Evolutionary conservation across 1,140 invertebrate genomes (phyloP), one percentile per base, ranked within the genome.

Genomic region (Sinella curviseta): DNA sequence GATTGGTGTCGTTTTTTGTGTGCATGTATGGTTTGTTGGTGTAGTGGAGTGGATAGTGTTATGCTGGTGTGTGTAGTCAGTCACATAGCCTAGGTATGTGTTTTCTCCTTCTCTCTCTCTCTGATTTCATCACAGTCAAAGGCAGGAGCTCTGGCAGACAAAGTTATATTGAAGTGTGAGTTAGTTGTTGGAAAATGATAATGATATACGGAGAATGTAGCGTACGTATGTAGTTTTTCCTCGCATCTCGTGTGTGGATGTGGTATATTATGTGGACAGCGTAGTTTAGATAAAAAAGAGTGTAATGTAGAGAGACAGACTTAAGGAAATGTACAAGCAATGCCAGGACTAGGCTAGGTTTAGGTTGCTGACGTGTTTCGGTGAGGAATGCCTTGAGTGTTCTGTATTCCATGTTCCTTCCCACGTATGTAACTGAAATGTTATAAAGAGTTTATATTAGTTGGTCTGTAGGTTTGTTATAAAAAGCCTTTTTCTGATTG

Each of bases 41-140:
- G 8, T 48, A 12, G 39, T 48, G 39, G 20, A 12, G 39, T 48
- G 39, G 39, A 48, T 48, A 20, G 39, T 48, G 39, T n/a, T n/a
- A n/a, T n/a, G n/a, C n/a, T n/a, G n/a, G n/a, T n/a, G 39, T 48
- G 39, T 26, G 57, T 65, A 65, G 57, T 65, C 57, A 16, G 57
- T 65, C 24, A 4, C 16, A 8, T 65, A 16, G 14, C 39, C 39
- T 20, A 20, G 8, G 39, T 48, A 48, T 48, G 39, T 48, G 20
- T 12, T 12, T 48, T 12, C 39, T 48, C 8, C 39, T 48, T n/a
- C 24, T 65, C 57, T 17, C 14, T 65, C 57, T 65, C 4, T 65
- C 24, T 65, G 8, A 65, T 65, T n/a, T 26, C 57, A 48, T 48
- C 39, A 48, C 8, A 48, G 39, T 20, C 39, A n/a, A n/a, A n/a